Conservation (phyloP, 2,797 vertebrate species). For the Enteromius fasciolatus region DNA sequence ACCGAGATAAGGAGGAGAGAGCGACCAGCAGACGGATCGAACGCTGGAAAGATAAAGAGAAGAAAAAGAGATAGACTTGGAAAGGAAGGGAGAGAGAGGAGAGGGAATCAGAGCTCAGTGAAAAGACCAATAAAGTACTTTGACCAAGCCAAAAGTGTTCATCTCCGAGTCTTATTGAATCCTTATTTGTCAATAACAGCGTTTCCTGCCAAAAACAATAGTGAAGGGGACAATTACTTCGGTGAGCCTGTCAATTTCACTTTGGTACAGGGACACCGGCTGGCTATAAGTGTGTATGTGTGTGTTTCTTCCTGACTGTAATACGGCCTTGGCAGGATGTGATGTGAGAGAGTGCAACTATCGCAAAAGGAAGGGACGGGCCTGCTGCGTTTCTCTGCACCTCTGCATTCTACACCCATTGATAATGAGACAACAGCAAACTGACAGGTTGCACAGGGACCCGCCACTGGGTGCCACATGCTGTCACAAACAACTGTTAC, state of each 20-base stretch:
- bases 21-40: constrained; percentile 3
- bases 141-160: constrained; percentile 72
- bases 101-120: constrained; percentile 51
- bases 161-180: constrained; percentile 79
- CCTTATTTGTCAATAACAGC: constrained; percentile 80
- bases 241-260: constrained; percentile 78
- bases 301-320: background rate
- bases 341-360: constrained; percentile 57
- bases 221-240: constrained; percentile 79
- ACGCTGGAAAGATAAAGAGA: constrained; percentile 48
- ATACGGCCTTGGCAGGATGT: constrained; percentile 3
- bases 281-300: constrained; percentile 47
- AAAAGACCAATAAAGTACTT: constrained; percentile 71
- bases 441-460: constrained; percentile 69
- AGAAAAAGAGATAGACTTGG: constrained; percentile 9
- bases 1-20: constrained; percentile 13
- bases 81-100: constrained; percentile 6
- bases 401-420: constrained; percentile 65
- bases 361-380: constrained; percentile 66
- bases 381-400: constrained; percentile 69
- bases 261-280: constrained; percentile 69
- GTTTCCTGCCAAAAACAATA: constrained; percentile 82
- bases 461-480: constrained; percentile 24
- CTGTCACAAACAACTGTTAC: constrained; percentile 8
- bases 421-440: constrained; percentile 77